phyloP scores from a whole-genome alignment of 2,113 vertebrate genomes.

The Probosciger aterrimus region DNA sequence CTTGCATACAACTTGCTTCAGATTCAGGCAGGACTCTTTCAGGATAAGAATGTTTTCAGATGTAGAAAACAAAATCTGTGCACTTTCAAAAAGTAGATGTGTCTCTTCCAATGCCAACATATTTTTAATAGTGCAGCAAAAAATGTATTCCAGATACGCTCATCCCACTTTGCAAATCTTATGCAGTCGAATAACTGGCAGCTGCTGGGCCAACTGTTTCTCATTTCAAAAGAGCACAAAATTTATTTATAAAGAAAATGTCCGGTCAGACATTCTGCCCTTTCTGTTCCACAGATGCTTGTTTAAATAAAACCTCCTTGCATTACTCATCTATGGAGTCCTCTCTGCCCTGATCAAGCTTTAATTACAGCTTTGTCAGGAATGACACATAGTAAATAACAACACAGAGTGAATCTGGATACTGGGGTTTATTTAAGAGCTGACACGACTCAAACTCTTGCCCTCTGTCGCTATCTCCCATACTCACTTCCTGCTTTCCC shows the following conservation, averaged over 20 bases:
- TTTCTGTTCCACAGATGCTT: constrained; percentile 24
- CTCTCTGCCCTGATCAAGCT: background rate
- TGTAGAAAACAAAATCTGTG: constrained; percentile 4
- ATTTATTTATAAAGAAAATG: constrained; percentile 36
- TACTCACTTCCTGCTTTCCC: background rate
- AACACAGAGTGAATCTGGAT: background rate
- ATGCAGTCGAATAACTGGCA: constrained; percentile 32
- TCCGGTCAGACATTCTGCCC: background rate
- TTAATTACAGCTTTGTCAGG: constrained; percentile 22
- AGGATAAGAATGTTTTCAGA: background rate
- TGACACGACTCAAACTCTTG: background rate
- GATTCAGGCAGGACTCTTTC: background rate
- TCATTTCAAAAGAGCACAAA: background rate
- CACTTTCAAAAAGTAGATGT: background rate
- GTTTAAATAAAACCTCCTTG: constrained; percentile 12
- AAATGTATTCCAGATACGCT: constrained; percentile 12
- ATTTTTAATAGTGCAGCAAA: constrained; percentile 26
- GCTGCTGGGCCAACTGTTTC: constrained; percentile 34
- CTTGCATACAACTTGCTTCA: background rate
- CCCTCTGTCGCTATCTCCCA: background rate
- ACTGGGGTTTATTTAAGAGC: background rate
- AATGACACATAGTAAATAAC: background rate
- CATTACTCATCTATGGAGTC: background rate
- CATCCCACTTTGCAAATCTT: constrained; percentile 22
- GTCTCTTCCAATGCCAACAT: background rate